Evolutionary conservation across 2,888 invertebrate genomes (phyloP), one percentile per base, ranked within the genome.

Genomic region (Torymus tubicola): DNA sequence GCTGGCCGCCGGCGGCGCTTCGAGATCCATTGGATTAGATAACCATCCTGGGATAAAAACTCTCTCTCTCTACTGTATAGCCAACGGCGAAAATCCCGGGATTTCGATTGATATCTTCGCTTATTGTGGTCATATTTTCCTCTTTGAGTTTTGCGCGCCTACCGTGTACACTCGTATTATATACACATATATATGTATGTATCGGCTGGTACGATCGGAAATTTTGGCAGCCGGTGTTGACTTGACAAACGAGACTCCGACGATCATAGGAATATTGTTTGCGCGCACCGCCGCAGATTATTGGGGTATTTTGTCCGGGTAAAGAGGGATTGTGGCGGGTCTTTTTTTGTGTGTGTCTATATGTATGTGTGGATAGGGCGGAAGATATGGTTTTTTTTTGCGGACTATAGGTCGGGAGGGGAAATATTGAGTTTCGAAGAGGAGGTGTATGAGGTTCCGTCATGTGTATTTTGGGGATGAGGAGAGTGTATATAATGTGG

Each of bases 201-300:
- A 31, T 61, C 76, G 55, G 53, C 0, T 14, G 24, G 13, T 5
- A 61, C 31, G 58, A 75, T 67, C 65, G 64, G 31, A n/a, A 50
- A 64, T 71, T 60, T 71, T 55, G 73, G 42, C 63, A 69, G 21
- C 64, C 67, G 72, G 72, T 58, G 65, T 78, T 72, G 78, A 78
- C 78, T 78, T 68, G 78, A 78, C 67, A 68, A 72, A 78, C 78
- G 78, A 71, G 78, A 64, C 67, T 57, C 31, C 31, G 71, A 64
- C 16, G 58, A 31, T n/a, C n/a, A n/a, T n/a, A n/a, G 31, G 42
- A 42, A 42, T 42, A 67, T 57, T 78, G 71, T 78, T 78, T 58
- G 64, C 71, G 16, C 71, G 5, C 12, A 2, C 21, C 21, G 21
- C 21, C 21, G 31, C 24, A 65, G 71, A 78, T 78, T 77, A 65